These are phyloP conservation scores for Fragum sueziense DNA, from an alignment of 2,888 invertebrate genomes.

Conservation along the genomic window DNA sequence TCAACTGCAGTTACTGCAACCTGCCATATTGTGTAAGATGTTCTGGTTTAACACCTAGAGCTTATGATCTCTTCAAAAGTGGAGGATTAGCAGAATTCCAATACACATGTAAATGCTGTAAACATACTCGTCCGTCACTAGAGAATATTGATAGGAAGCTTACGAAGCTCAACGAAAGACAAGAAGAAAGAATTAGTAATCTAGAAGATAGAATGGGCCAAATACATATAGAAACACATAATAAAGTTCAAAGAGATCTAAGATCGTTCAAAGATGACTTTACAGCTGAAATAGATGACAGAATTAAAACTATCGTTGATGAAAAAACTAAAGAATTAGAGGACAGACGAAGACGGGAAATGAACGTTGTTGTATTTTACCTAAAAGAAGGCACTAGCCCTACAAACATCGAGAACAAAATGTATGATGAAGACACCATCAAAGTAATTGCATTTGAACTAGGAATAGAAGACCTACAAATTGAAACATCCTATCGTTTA, in stretches of 20 bases:
- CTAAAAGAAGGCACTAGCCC: not conserved
- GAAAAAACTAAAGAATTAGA: too few relatives aligned
- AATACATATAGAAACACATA: not conserved
- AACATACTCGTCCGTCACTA: not conserved
- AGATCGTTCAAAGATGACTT: too few relatives aligned
- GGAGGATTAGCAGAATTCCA: not conserved
- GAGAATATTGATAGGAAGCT: conserved; percentile 3
- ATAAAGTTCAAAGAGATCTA: not conserved
- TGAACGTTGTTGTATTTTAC: not conserved
- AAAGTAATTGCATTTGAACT: not conserved
- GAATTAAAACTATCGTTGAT: too few relatives aligned
- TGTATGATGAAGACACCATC: not conserved
- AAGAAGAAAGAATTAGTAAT: not conserved
- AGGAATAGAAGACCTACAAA: not conserved
- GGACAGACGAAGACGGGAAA: not conserved
- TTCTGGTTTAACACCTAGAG: not conserved
- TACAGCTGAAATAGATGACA: too few relatives aligned
- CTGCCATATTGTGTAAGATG: conserved; percentile 8
- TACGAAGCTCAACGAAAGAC: not conserved
- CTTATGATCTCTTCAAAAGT: not conserved
- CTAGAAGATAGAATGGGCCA: not conserved
- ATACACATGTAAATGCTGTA: conserved; percentile 8
- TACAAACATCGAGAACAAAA: not conserved
- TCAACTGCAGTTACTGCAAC: not conserved
- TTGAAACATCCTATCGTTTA: not conserved